Evolutionary conservation across 2,797 vertebrate species (phyloP).

Genomic region (Chaenodraco wilsoni): DNA sequence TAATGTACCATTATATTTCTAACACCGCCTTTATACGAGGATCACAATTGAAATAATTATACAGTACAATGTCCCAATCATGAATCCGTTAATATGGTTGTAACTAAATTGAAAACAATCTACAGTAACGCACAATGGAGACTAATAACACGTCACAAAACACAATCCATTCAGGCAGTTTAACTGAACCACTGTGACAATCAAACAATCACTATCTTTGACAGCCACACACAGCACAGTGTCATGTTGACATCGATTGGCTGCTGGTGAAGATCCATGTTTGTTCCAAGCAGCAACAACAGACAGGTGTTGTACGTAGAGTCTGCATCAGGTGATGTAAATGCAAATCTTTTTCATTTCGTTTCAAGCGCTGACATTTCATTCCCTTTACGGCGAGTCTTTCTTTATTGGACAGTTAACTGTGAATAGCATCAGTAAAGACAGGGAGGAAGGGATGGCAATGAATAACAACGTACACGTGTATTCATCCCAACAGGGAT

Average conservation of each 20-base stretch:
- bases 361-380: slow-evolving; percentile 17
- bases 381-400: slow-evolving; percentile 1
- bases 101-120: background rate
- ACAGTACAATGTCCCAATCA: background rate
- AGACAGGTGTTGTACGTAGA: slow-evolving; percentile 14
- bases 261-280: slow-evolving; percentile 22
- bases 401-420: slow-evolving; percentile 1
- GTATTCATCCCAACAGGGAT: background rate
- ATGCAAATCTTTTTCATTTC: slow-evolving; percentile 7
- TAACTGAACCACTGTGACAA: slow-evolving; percentile 45
- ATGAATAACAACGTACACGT: background rate
- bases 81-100: background rate
- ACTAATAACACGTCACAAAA: slow-evolving; percentile 31
- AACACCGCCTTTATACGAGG: background rate
- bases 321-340: background rate
- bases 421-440: slow-evolving; percentile 2
- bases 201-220: slow-evolving; percentile 37
- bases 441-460: too few relatives aligned
- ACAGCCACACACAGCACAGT: slow-evolving; percentile 50
- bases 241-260: slow-evolving; percentile 33
- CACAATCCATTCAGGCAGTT: slow-evolving; percentile 48
- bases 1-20: background rate
- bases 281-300: slow-evolving; percentile 21
- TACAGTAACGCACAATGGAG: slow-evolving; percentile 3
- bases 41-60: background rate